These are phyloP conservation scores for Delichon dasypus DNA, from an alignment of 2,797 vertebrate species.

Conservation along the genomic window DNA sequence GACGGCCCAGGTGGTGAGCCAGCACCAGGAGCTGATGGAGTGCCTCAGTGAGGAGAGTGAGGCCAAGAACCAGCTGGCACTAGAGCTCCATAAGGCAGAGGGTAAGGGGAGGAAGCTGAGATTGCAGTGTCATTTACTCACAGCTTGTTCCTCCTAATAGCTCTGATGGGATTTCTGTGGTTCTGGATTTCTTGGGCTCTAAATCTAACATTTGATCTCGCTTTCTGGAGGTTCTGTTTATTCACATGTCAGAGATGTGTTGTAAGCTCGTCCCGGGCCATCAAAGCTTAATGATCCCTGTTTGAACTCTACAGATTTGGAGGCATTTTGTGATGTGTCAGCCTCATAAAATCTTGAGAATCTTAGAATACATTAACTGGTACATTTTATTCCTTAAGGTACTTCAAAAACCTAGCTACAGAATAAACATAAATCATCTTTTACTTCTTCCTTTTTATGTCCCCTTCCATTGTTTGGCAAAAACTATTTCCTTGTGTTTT, in stretches of 20 bases:
- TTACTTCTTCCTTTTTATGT: not conserved
- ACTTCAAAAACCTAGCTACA: not conserved
- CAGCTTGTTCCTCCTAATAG: not conserved
- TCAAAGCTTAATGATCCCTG: not conserved
- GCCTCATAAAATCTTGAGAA: not conserved
- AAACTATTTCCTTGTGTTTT: not conserved
- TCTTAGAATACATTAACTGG: not conserved
- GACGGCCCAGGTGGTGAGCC: conserved; percentile 78
- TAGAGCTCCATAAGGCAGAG: conserved; percentile 90
- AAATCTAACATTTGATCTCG: not conserved
- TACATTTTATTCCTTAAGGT: not conserved
- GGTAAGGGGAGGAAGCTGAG: conserved; percentile 73
- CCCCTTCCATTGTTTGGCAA: not conserved
- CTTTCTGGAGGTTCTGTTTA: not conserved
- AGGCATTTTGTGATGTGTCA: not conserved
- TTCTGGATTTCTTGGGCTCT: not conserved
- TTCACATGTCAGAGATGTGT: not conserved
- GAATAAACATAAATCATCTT: not conserved
- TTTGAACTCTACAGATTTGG: not conserved
- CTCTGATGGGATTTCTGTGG: not conserved
- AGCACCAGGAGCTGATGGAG: conserved; percentile 84
- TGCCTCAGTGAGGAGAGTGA: conserved; percentile 83
- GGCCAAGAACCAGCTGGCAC: conserved; percentile 80
- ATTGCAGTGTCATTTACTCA: not conserved
- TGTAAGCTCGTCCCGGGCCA: not conserved